Base-by-base conservation (phyloP, 2,888 invertebrate species). In the Spicauda simplicius region DNA sequence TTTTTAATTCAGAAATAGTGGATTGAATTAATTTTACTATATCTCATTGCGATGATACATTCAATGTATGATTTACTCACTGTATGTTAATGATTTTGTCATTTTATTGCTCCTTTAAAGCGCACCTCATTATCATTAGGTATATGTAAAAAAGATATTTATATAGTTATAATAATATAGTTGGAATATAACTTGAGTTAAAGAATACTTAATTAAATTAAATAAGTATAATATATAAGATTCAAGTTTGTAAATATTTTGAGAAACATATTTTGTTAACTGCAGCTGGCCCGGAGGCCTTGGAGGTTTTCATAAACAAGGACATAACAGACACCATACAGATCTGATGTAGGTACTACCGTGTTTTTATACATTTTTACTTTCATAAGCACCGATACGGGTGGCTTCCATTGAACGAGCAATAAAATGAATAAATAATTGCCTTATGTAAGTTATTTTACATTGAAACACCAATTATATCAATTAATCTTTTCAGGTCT, bases 401-500 rank as follows among this genome's bases (percentile, higher is more conserved):
- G 66, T 66, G 66, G 66, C 66, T 66, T 66, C 18, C 48, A 48
- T 55, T 66, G 66, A 66, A 66, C 53, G 66, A 66, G 66, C 66
- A 66, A 66, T 66, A 66, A 66, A 66, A 50, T 66, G 66, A 66
- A 66, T 60, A 19, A 59, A 50, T 60, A 55, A 25, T 66, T 56
- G 0, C 19, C 48, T 12, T 55, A 55, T 66, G 18, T 20, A 50
- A 37, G 30, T 53, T 20, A 0, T 20, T 6, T 58, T 30, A 48
- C 12, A n/a, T 30, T 16, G 7, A 20, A 41, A 14, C 48, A 12
- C 45, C 50, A 55, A 60, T 60, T 55, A 55, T 55, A 41, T 3
- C 20, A 18, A 59, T 53, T 55, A 19, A 45, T 66, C 65, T 66
- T 91, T 91, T 75, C 94, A 98, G 98, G 95, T 95, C 80, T 92